These are phyloP conservation scores for Propsilocerus akamusi DNA, from an alignment of 1,140 invertebrate genomes.

Conservation along the genomic window DNA sequence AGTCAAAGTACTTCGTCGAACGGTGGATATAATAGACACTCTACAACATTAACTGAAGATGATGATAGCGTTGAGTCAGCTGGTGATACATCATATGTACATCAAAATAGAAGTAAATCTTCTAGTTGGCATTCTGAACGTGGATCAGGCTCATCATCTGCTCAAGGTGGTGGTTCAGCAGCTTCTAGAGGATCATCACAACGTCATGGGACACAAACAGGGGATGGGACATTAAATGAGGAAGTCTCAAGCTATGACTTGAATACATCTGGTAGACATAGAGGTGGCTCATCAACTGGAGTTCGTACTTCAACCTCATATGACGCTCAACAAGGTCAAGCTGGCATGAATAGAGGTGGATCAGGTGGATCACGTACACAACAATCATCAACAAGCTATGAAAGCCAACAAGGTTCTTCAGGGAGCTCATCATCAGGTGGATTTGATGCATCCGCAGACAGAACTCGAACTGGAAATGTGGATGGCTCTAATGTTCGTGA, in stretches of 20 bases:
- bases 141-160: no score
- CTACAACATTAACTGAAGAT: constrained; percentile 8
- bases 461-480: not conserved
- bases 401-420: not conserved
- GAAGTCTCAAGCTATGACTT: no score
- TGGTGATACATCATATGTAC: constrained; percentile 25
- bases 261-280: not conserved
- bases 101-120: constrained; percentile 8
- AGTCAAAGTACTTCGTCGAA: not conserved
- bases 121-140: not conserved
- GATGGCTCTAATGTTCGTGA: constrained; percentile 2
- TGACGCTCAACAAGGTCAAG: not conserved
- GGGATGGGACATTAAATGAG: no score
- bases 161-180: no score
- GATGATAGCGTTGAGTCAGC: constrained; percentile 16
- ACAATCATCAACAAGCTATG: not conserved
- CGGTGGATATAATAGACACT: not conserved
- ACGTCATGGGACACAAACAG: no score
- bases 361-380: not conserved
- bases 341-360: not conserved
- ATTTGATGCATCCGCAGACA: not conserved
- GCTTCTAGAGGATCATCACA: no score
- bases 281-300: not conserved
- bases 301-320: not conserved
- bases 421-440: not conserved